Evolutionary conservation across 2,888 invertebrate species (phyloP), one percentile per base, ranked within the genome.

Genomic region (Sesia apiformis): DNA sequence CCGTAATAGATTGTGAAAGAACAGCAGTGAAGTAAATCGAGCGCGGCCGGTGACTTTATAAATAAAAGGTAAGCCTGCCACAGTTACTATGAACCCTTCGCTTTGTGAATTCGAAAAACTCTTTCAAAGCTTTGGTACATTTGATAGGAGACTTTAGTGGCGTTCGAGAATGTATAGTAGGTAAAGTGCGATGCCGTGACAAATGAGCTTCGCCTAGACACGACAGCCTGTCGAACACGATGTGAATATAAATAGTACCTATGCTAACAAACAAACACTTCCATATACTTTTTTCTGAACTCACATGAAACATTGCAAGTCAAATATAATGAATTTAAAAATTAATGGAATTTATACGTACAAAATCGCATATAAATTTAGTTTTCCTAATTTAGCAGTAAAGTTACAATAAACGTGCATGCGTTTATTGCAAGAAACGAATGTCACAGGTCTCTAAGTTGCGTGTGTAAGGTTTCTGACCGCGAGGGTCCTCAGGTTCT

Each of bases 21-120:
- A 61, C 50, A 55, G 57, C 56, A 61, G 58, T 57, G 60, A 63
- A 63, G 63, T 62, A 67, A 67, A 63, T 66, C 63, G 60, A 61
- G 56, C 57, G 56, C 50, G 50, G 7, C 7, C 38, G 50, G 38
- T 50, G 39, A 50, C 38, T 8, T 3, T 8, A 50, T 50, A 50
- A 5, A 38, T 50, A 50, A 38, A 46, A 50, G 50, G 50, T 50
- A 50, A 50, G 4, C 50, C 6, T 38, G 38, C 6, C 50, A 38
- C 23, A 38, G 50, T 50, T 50, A 38, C 23, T 38, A 38, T 5
- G 7, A 8, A 50, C 7, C 39, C 38, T 8, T 38, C 4, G 50
- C 50, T 50, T 50, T 50, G 38, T 23, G 6, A 4, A 6, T 50
- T 50, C 38, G 39, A 38, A 50, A 38, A 50, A 50, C 38, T 50